Conservation (phyloP, 2,888 invertebrate genomes). For the Drosophila hawaiiensis region DNA sequence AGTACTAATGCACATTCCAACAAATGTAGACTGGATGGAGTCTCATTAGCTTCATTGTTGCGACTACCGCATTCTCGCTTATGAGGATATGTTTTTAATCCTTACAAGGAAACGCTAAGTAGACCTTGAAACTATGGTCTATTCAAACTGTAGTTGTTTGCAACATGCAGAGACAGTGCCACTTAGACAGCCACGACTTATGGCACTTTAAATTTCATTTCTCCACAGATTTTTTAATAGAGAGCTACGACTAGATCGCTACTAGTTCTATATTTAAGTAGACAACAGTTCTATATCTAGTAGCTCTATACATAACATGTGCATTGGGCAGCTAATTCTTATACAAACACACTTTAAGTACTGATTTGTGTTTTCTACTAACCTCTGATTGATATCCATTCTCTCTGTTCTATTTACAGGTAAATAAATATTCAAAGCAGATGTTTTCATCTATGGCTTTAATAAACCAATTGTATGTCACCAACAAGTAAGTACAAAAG, state of each 20-base stretch:
- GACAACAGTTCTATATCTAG: neutral
- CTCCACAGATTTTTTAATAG: neutral
- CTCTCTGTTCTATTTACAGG: constrained; percentile 51
- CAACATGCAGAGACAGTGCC: neutral
- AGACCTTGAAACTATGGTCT: neutral
- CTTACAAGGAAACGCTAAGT: neutral
- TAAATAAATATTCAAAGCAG: constrained; percentile 49
- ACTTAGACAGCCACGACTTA: neutral
- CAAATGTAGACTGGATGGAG: neutral
- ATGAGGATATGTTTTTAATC: neutral
- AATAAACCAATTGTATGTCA: constrained; percentile 56
- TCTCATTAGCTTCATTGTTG: neutral
- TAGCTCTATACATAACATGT: neutral
- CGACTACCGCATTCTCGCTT: neutral
- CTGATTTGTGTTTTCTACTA: constrained; percentile 44
- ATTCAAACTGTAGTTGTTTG: neutral
- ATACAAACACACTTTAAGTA: constrained; percentile 32
- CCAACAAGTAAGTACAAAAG: neutral
- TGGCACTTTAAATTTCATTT: neutral
- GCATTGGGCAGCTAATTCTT: neutral
- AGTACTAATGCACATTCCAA: neutral
- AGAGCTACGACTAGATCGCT: too few species aligned
- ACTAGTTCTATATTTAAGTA: too few species aligned
- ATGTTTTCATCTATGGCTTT: constrained; percentile 25
- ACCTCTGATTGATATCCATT: constrained; percentile 12